Base-by-base conservation (phyloP, 2,797 vertebrate genomes). In the Lepus townsendii region DNA sequence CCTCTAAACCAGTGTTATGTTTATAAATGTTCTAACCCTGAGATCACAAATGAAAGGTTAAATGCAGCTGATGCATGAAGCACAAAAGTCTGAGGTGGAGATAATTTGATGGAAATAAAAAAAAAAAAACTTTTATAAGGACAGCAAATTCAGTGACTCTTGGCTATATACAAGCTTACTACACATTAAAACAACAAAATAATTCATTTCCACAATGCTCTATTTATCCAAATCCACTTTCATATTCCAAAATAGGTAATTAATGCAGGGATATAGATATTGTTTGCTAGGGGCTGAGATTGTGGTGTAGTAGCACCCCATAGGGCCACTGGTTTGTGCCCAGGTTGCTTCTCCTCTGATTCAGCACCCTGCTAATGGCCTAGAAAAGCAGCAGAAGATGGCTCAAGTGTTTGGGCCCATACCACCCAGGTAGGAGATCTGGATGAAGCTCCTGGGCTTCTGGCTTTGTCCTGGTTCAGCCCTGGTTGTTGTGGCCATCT, bases 31-130 rank as follows among this genome's bases (percentile, higher is more conserved):
- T 79, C 66, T 97, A 1, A 7, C 30, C 52, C 16, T 83, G 60
- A 90, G 69, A 78, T 83, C 60, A 78, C 42, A 75, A 92, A 72
- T 77, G 82, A 87, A 26, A 88, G 13, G 16, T 69, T 84, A 78
- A 60, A 66, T 68, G 83, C 0, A 73, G n/a, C 19, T 5, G 24
- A 52, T 35, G 35, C 26, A 71, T 47, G 26, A 88, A 92, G 47
- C 2, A 14, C 7, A 69, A 26, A 88, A 57, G 7, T 69, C 69
- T 66, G 54, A 95, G 62, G 22, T 35, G 35, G 63, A 38, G n/a
- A 42, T 71, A 62, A 87, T 91, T 60, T 73, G 2, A 77, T 83
- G 32, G 42, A 57, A 57, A 16, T 57, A 57, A 57, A 83, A 69
- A 30, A 57, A 83, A 69, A 30, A 83, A 92, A 82, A 5, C 26